Base-by-base conservation (phyloP, 2,888 invertebrate genomes). In the Diarsia dahlii region DNA sequence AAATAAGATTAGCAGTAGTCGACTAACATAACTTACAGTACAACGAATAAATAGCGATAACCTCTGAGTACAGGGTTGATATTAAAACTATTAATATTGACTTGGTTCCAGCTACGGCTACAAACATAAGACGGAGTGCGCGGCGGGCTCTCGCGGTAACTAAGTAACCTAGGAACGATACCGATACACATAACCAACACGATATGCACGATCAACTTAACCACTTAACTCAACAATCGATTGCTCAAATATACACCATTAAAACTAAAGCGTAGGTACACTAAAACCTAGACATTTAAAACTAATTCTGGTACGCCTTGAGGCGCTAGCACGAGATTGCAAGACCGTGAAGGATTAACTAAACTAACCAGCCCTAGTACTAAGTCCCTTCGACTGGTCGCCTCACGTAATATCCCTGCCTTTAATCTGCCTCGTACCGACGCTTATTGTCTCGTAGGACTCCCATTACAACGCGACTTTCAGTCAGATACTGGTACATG, bases 141-240 rank as follows among this genome's bases (percentile, higher is more conserved):
- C 94, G 93, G 93, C 93, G 87, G 80, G 83, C 88, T 85, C 84
- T 85, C 90, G 92, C 90, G 92, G 92, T 92, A 92, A 94, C 93
- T 92, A 89, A 91, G 88, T 90, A 91, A 93, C 84, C 94, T 96
- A 96, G 93, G 94, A 95, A 95, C 94, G 91, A 93, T 92, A 90
- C 89, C 90, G 90, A 82, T 90, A 90, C 90, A 95, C 93, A 92
- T 94, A 94, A 95, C 93, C 94, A 94, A 92, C 90, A 93, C 90
- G 96, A 96, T 96, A 95, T 96, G 93, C 92, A 94, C 90, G 91
- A 94, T 95, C 82, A 91, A 94, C 94, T 94, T 95, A 95, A 92
- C 84, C 90, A 92, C 94, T 95, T 95, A 87, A 91, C 90, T 90
- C 82, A 91, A 92, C 91, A 91, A 91, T 86, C 86, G 87, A 93